These are phyloP conservation scores for Cyphomyrus discorhynchus DNA, from an alignment of 2,113 vertebrate genomes.

Conservation along the genomic window DNA sequence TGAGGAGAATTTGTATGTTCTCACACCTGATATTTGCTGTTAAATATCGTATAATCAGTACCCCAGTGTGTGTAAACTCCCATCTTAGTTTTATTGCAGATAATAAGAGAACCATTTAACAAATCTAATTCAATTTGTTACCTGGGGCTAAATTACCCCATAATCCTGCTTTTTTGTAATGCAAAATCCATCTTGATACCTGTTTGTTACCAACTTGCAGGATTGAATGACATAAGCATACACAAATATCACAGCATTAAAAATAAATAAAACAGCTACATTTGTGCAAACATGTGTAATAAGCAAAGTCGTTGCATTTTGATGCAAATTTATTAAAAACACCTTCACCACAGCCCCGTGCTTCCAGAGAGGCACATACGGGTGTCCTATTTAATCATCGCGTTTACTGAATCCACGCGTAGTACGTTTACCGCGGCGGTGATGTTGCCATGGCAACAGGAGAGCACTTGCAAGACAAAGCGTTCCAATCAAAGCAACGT, in stretches of 20 bases:
- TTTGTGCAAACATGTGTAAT: background rate
- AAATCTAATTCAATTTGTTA: background rate
- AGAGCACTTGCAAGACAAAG: slow-evolving; percentile 20
- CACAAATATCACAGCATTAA: background rate
- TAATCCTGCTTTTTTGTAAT: background rate
- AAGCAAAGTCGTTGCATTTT: background rate
- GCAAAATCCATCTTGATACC: background rate
- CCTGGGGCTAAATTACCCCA: background rate
- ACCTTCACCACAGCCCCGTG: background rate
- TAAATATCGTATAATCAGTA: background rate
- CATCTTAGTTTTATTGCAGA: background rate
- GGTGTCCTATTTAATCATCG: slow-evolving; percentile 18
- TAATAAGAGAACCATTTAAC: background rate
- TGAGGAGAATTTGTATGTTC: background rate
- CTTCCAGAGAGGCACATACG: background rate
- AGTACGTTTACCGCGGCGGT: slow-evolving; percentile 14
- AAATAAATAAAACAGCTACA: background rate
- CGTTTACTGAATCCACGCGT: slow-evolving; percentile 4
- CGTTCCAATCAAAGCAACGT: slow-evolving; percentile 33
- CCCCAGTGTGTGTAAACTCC: background rate
- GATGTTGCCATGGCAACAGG: slow-evolving; percentile 19
- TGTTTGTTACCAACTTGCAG: background rate
- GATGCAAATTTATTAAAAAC: background rate
- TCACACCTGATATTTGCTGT: background rate
- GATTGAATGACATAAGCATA: background rate